Evolutionary conservation across 2,888 invertebrate species (phyloP).

Genomic region (Pinctada fucata): DNA sequence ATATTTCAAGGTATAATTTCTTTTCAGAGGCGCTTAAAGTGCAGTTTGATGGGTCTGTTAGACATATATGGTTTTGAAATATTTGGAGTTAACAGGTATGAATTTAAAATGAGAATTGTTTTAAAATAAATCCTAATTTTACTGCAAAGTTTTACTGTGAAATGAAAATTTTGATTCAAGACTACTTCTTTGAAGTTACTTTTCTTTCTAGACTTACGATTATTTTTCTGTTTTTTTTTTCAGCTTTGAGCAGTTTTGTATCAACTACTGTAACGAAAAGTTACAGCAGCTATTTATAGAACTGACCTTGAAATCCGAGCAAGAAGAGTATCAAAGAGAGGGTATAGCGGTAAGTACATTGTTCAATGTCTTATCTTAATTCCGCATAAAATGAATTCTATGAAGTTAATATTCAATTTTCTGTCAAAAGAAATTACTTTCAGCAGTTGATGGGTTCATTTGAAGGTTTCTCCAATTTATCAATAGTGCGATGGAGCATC

Average conservation of each 20-base stretch:
- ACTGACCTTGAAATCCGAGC: conserved; percentile 92
- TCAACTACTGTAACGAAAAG: conserved; percentile 97
- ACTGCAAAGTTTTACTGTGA: too few relatives aligned
- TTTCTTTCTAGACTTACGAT: background rate
- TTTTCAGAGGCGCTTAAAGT: conserved; percentile 74
- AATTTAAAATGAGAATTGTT: background rate
- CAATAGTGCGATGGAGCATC: too few relatives aligned
- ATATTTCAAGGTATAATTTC: background rate
- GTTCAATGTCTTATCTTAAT: background rate
- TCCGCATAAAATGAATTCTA: background rate
- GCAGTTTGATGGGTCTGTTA: conserved; percentile 88
- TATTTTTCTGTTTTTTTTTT: conserved; percentile 25
- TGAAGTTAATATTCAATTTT: too few relatives aligned
- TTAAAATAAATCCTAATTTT: background rate
- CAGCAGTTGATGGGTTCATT: too few relatives aligned
- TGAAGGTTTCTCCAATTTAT: too few relatives aligned
- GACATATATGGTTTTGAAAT: conserved; percentile 98
- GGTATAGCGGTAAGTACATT: conserved; percentile 83
- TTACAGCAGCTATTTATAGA: conserved; percentile 94
- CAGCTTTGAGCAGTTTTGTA: conserved; percentile 87
- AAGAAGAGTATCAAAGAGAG: conserved; percentile 93
- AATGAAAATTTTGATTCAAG: too few relatives aligned
- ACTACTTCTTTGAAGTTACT: too few relatives aligned
- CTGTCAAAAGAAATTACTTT: too few relatives aligned
- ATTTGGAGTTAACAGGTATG: conserved; percentile 89